A percentile compares a stretch with the other conserved stretches of the same genome.
These are phyloP conservation scores for Cettia cetti DNA, from an alignment of 2,113 vertebrate species.

Conservation along the genomic window DNA sequence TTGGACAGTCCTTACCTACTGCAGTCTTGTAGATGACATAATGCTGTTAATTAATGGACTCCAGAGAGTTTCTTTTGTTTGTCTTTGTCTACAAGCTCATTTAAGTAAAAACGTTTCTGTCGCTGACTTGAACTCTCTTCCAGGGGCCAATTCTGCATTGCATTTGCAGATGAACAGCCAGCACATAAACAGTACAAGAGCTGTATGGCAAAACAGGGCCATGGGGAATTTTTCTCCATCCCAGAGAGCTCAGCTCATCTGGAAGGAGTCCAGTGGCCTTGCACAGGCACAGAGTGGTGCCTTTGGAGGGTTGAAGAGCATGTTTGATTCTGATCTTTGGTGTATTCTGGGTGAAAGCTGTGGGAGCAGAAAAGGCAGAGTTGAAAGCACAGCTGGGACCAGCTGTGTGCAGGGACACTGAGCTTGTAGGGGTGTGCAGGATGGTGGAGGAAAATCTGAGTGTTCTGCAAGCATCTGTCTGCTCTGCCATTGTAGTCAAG, in stretches of 20 bases:
- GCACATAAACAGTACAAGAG: not conserved
- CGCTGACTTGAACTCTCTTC: not conserved
- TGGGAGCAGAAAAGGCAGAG: not conserved
- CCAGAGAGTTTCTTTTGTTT: not conserved
- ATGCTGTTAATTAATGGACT: constrained; percentile 11
- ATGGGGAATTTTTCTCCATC: not conserved
- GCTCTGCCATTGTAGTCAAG: not conserved
- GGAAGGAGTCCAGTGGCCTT: not conserved
- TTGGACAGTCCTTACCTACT: not conserved
- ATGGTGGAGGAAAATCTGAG: not conserved
- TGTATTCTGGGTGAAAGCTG: not conserved
- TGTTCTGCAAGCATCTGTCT: not conserved
- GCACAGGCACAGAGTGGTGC: not conserved
- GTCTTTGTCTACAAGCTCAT: not conserved
- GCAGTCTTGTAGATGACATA: not conserved
- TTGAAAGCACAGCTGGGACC: not conserved
- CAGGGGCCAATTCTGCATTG: not conserved
- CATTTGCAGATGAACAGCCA: not conserved
- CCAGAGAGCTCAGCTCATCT: not conserved
- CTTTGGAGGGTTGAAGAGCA: not conserved
- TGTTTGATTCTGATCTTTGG: not conserved
- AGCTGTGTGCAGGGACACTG: not conserved
- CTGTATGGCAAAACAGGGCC: not conserved
- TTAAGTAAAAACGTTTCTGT: not conserved
- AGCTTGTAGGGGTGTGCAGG: not conserved